These are phyloP conservation scores for Crocuta crocuta DNA, from an alignment of 2,113 vertebrate species.

Conservation along the genomic window DNA sequence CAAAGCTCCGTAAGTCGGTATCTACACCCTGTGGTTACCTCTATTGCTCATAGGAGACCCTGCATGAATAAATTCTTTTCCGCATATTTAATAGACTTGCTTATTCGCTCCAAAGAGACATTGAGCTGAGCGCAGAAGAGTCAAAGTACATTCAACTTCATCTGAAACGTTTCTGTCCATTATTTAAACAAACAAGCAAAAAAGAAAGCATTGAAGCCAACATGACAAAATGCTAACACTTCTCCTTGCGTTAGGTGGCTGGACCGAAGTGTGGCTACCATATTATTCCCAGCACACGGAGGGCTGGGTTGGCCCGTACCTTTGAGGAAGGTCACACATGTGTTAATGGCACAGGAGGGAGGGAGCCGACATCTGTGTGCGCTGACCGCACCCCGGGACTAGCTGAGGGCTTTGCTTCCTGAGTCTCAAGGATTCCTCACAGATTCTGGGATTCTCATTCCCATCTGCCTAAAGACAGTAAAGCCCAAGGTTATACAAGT, in stretches of 20 bases:
- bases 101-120: neutral
- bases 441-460: accelerated
- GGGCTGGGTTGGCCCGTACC: too few relatives aligned
- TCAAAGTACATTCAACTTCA: neutral
- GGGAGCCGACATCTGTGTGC: accelerated
- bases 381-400: accelerated
- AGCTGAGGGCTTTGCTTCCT: neutral
- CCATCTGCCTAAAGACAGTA: neutral
- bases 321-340: neutral
- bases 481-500: neutral
- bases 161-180: neutral
- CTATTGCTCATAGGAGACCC: neutral
- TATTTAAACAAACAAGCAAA: neutral
- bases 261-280: accelerated
- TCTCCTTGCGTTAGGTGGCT: neutral
- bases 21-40: neutral
- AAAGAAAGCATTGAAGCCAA: neutral
- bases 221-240: neutral
- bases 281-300: accelerated
- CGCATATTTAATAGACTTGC: neutral
- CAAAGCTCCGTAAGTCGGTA: neutral
- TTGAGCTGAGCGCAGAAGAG: neutral
- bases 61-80: neutral
- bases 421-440: neutral
- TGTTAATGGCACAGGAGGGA: neutral